Conservation (phyloP, 1,140 invertebrate species). For the Megalopta genalis region DNA sequence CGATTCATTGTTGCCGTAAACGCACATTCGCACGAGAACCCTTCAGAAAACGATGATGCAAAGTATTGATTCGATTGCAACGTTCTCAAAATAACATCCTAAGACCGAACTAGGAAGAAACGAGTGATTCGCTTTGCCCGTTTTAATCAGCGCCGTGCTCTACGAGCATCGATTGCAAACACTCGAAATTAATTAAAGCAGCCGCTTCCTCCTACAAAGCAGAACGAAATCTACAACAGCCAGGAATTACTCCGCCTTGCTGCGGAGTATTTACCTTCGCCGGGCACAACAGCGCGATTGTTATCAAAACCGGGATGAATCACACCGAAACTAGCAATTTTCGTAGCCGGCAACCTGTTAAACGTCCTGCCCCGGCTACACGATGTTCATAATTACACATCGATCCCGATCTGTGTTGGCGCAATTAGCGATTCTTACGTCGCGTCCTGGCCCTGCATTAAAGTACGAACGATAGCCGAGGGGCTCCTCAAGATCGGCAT, state of each 20-base stretch:
- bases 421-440: slow-evolving; percentile 39
- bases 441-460: slow-evolving; percentile 10
- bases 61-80: too few relatives aligned
- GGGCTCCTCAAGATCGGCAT: slow-evolving; percentile 3
- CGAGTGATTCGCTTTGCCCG: neutral
- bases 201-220: neutral
- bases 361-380: slow-evolving; percentile 1
- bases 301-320: slow-evolving; percentile 13
- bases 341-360: slow-evolving; percentile 4
- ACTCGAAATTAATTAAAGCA: neutral
- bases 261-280: slow-evolving; percentile 4
- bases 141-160: neutral
- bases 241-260: neutral
- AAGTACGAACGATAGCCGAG: neutral
- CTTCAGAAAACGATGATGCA: too few relatives aligned
- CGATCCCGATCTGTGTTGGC: slow-evolving; percentile 13
- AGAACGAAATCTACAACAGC: neutral
- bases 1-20: too few relatives aligned
- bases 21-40: too few relatives aligned
- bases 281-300: slow-evolving; percentile 5
- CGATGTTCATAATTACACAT: slow-evolving; percentile 30
- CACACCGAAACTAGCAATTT: slow-evolving; percentile 22
- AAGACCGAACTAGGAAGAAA: neutral
- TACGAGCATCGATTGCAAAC: neutral
- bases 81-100: too few relatives aligned